Evolutionary conservation across 2,113 vertebrate genomes (phyloP), one percentile per base, ranked within the genome.

Genomic region (Heterotis niloticus): DNA sequence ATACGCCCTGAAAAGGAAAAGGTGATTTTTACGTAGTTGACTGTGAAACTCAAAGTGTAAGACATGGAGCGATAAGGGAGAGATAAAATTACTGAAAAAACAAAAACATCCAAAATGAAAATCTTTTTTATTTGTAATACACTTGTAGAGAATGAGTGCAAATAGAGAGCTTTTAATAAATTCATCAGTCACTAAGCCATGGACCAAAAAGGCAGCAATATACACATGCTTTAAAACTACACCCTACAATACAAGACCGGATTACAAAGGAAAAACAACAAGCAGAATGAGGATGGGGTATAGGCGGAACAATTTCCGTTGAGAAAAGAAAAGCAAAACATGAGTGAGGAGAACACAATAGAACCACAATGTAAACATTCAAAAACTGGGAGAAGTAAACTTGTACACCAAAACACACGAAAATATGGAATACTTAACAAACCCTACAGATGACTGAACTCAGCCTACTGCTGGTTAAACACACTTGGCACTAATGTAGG

Each of bases 91-190:
- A 91, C 83, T 82, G 79, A 87, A 90, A 83, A 84, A 85, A 67
- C 54, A 88, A 90, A 90, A 92, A 91, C 87, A 44, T 91, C 85
- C 87, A 92, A 93, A 92, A 92, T 90, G 89, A 93, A 92, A 89
- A 88, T 83, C 87, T 75, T 88, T 92, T 93, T 93, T 91, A 93
- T 93, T 44, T 93, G 87, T 91, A 86, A 90, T 90, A 90, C 89
- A 92, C 87, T 86, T 86, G 81, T 89, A 90, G 89, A 93, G 86
- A 86, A 92, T 92, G 92, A 93, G 87, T 90, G 91, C 89, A 92
- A 93, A 92, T 88, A 88, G 91, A 90, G 87, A 90, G 88, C 87
- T 89, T 83, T 86, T 89, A 87, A 90, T 87, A 89, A 90, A 84
- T 84, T 84, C 91, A 90, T 85, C 88, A 85, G 87, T 91, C 90